Evolutionary conservation across 2,888 invertebrate genomes (phyloP).

Genomic region (Orchesella flavescens): DNA sequence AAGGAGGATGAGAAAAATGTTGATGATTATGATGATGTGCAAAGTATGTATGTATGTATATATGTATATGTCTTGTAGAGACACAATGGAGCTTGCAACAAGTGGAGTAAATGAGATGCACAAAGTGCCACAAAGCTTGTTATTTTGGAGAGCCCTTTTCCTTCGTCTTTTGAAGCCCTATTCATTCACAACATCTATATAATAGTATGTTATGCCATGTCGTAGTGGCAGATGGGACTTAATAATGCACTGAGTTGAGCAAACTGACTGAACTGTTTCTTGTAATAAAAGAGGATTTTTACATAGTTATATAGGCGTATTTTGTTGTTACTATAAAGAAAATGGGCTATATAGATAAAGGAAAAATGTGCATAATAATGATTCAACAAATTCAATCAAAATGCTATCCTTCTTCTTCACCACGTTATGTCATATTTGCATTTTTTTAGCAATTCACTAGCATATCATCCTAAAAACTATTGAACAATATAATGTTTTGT

Average conservation of each 20-base stretch:
- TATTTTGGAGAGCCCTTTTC: conserved; percentile 14
- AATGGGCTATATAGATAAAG: no score
- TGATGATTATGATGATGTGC: conserved; percentile 19
- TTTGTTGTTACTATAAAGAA: not conserved
- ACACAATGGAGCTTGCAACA: conserved; percentile 2
- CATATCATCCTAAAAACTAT: no score
- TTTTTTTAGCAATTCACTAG: not conserved
- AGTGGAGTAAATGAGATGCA: conserved; percentile 20
- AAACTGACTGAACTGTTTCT: not conserved
- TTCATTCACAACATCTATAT: no score
- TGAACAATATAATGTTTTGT: no score
- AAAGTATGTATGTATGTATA: not conserved
- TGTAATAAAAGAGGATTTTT: conserved; percentile 1
- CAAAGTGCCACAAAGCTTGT: not conserved
- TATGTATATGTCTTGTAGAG: not conserved
- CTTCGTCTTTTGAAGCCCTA: no score
- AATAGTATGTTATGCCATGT: no score
- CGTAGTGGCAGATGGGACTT: conserved; percentile 1
- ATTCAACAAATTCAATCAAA: conserved; percentile 18
- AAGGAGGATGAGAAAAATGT: not conserved
- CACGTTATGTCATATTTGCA: not conserved
- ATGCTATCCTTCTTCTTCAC: conserved; percentile 9
- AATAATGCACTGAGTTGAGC: not conserved
- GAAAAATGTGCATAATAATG: not conserved
- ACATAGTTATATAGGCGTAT: not conserved